A percentile compares a stretch with the other conserved stretches of the same genome.
Evolutionary conservation across 2,113 vertebrate species (phyloP).

Genomic region (Takifugu bimaculatus): DNA sequence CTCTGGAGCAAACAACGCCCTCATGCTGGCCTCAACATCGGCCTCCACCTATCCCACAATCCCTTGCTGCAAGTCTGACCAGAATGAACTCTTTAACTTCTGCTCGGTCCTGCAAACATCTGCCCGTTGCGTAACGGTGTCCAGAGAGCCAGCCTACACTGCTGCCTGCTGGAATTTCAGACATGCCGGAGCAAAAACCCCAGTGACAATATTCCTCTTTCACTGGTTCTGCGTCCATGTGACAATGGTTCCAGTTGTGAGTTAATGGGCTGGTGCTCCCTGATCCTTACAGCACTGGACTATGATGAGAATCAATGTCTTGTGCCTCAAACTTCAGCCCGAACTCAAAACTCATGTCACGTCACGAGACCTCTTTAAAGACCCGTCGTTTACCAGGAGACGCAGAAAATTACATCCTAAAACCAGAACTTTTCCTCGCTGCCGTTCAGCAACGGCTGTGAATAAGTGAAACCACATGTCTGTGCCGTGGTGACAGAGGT

Average conservation of each 20-base stretch:
- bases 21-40: conserved; percentile 33
- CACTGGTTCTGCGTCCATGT: conserved; percentile 5
- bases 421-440: background rate
- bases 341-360: too few relatives aligned
- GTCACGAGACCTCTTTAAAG: too few relatives aligned
- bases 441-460: conserved; percentile 12
- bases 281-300: conserved; percentile 17
- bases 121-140: conserved; percentile 66
- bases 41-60: conserved; percentile 60
- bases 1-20: conserved; percentile 51
- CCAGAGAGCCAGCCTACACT: conserved; percentile 61
- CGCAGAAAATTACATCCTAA: too few relatives aligned
- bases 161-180: conserved; percentile 57
- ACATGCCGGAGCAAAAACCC: conserved; percentile 46
- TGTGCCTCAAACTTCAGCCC: background rate
- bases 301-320: conserved; percentile 2
- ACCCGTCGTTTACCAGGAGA: too few relatives aligned
- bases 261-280: conserved; percentile 26
- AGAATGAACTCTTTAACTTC: conserved; percentile 41
- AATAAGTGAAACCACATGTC: conserved; percentile 32
- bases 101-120: conserved; percentile 70
- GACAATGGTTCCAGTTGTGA: conserved; percentile 42
- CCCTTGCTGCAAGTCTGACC: conserved; percentile 36
- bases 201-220: conserved; percentile 32
- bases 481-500: conserved; percentile 3